phyloP scores from a whole-genome alignment of 2,888 invertebrate species.

The Orchesella flavescens region DNA sequence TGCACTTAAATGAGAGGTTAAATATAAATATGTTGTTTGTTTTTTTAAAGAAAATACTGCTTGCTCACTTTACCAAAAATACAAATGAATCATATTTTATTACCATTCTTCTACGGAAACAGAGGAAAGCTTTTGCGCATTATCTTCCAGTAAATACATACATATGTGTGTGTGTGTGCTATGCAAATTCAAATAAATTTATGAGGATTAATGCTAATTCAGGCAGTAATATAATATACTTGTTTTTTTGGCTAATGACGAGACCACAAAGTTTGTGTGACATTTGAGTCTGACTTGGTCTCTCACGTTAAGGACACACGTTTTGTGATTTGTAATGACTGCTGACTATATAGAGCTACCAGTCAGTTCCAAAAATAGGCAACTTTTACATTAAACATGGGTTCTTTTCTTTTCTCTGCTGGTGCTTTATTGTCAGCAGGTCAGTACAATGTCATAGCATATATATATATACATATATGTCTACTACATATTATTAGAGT shows the following conservation, averaged over 20 bases:
- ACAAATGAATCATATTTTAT: too few species aligned
- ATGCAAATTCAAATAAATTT: background rate
- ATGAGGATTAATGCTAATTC: background rate
- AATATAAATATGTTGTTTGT: too few species aligned
- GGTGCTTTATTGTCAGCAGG: constrained; percentile 4
- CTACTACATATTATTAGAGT: too few species aligned
- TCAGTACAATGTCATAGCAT: constrained; percentile 11
- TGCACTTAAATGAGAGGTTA: too few species aligned
- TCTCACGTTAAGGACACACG: background rate
- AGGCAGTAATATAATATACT: background rate
- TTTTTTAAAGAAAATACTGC: too few species aligned
- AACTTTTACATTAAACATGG: background rate
- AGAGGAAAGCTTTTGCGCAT: too few species aligned
- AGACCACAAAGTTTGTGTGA: background rate
- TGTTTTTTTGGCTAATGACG: background rate
- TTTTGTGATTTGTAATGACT: background rate
- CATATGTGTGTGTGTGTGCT: too few species aligned
- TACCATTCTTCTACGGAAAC: too few species aligned
- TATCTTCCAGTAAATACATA: too few species aligned
- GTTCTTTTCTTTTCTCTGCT: background rate
- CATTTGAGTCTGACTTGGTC: background rate
- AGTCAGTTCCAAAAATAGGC: constrained; percentile 22
- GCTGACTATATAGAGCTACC: background rate
- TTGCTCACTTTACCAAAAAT: too few species aligned
- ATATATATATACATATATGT: background rate